These are phyloP conservation scores for Acheta domesticus DNA, from an alignment of 2,888 invertebrate genomes.

Conservation along the genomic window DNA sequence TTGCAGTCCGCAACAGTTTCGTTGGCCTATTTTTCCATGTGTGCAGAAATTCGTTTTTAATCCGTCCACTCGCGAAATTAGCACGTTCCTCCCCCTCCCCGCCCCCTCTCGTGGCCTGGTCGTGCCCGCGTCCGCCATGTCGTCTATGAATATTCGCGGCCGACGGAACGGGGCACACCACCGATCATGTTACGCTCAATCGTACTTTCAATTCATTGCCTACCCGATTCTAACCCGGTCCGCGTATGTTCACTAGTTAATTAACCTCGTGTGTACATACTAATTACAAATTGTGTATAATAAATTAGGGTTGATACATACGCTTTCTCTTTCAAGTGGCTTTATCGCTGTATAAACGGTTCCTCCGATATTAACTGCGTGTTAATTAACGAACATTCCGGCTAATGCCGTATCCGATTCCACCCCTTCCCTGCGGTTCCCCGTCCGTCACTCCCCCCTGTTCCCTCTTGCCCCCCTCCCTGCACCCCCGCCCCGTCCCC, in stretches of 20 bases:
- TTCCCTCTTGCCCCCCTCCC: not conserved
- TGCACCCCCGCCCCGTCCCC: not conserved
- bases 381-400: conserved; percentile 6
- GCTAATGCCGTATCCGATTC: not conserved
- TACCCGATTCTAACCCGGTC: not conserved
- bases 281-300: conserved; percentile 18
- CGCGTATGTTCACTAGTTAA: not conserved
- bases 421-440: not conserved
- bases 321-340: conserved; percentile 8
- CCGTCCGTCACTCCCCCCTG: too few relatives aligned
- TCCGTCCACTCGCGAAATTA: not conserved
- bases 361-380: conserved; percentile 1
- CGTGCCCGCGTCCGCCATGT: too few relatives aligned
- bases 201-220: not conserved
- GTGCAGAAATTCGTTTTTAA: conserved; percentile 7
- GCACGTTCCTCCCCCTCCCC: not conserved
- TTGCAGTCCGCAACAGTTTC: not conserved
- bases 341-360: conserved; percentile 10
- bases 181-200: not conserved
- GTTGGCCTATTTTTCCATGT: not conserved
- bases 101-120: too few relatives aligned
- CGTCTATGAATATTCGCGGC: too few relatives aligned
- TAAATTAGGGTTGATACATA: conserved; percentile 3
- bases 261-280: conserved; percentile 18
- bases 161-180: too few relatives aligned